A percentile compares a stretch with the other conserved stretches of the same genome.
Evolutionary conservation across 2,113 vertebrate genomes (phyloP).

Genomic region (Mungos mungo): DNA sequence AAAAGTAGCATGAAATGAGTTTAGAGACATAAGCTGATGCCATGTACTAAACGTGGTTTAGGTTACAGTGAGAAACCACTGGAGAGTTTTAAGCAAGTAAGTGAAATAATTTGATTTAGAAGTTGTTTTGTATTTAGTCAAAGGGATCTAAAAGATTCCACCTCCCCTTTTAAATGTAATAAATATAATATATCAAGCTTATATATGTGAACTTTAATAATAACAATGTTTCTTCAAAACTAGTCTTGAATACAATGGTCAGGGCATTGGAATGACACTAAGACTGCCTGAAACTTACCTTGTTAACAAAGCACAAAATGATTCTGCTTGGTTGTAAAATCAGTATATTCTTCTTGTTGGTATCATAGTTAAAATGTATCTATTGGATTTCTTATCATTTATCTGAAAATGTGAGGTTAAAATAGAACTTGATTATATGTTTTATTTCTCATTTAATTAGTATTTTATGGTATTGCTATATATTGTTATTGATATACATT

Average conservation of each 20-base stretch:
- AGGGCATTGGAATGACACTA: background rate
- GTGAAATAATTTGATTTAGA: background rate
- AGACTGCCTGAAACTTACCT: background rate
- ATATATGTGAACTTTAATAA: background rate
- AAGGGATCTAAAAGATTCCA: background rate
- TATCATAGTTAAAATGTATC: background rate
- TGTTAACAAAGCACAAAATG: background rate
- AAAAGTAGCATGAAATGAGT: background rate
- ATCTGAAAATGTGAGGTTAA: background rate
- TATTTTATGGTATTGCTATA: background rate
- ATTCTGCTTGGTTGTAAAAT: background rate
- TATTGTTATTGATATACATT: background rate
- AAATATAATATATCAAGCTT: background rate
- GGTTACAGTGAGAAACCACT: background rate
- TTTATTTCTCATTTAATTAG: background rate
- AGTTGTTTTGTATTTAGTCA: background rate
- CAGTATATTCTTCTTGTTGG: background rate
- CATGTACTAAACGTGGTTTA: background rate
- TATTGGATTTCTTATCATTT: background rate
- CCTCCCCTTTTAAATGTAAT: background rate
- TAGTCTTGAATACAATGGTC: background rate
- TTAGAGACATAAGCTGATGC: background rate
- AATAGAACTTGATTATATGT: background rate
- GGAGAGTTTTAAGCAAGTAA: background rate
- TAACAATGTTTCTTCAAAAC: background rate